phyloP scores from a whole-genome alignment of 2,113 vertebrate species.

The Meleagris gallopavo region DNA sequence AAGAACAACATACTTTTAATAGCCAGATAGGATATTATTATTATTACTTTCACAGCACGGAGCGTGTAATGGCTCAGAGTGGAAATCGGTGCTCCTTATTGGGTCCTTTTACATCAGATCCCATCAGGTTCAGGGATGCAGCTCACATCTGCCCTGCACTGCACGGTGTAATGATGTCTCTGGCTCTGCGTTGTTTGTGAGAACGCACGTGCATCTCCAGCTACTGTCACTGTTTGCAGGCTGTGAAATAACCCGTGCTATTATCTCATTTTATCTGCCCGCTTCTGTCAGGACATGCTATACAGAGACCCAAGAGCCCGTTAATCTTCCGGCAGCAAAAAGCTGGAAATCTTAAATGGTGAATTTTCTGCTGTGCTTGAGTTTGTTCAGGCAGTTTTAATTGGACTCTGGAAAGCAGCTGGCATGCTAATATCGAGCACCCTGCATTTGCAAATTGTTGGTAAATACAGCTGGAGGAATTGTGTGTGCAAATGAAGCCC shows the following conservation, averaged over 20 bases:
- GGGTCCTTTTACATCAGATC: neutral
- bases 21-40: slow-evolving; percentile 11
- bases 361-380: slow-evolving; percentile 56
- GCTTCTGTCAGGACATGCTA: slow-evolving; percentile 59
- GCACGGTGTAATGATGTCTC: neutral
- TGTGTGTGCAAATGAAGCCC: neutral
- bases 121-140: neutral
- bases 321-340: slow-evolving; percentile 55
- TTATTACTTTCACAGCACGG: slow-evolving; percentile 31
- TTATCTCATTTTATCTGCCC: slow-evolving; percentile 67
- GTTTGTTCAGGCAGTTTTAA: slow-evolving; percentile 71
- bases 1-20: slow-evolving; percentile 34
- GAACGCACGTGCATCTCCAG: neutral
- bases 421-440: slow-evolving; percentile 51
- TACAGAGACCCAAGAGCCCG: slow-evolving; percentile 40
- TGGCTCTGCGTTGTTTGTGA: neutral
- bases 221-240: slow-evolving; percentile 61
- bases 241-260: slow-evolving; percentile 63
- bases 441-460: slow-evolving; percentile 53
- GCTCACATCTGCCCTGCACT: neutral
- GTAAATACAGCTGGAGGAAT: slow-evolving; percentile 73
- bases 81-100: neutral
- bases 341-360: slow-evolving; percentile 50
- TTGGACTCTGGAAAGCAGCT: slow-evolving; percentile 71
- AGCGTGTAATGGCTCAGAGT: slow-evolving; percentile 8